Percentiles rank a stretch among this genome's conserved stretches.
Evolutionary conservation across 2,113 vertebrate genomes (phyloP).

Genomic region (Sitta europaea): DNA sequence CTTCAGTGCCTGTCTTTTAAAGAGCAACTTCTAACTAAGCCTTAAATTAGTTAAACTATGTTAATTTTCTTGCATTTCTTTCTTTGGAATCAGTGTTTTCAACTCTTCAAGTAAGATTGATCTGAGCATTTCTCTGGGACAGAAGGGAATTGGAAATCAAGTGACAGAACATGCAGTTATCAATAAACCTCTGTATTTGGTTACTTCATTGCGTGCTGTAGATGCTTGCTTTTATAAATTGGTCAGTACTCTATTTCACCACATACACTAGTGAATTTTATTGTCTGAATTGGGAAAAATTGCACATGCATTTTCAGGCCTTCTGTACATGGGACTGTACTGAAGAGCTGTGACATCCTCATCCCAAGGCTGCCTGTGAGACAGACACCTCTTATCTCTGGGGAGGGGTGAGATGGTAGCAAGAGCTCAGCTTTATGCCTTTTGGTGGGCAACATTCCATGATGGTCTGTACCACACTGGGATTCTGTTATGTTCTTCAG

Average conservation of each 20-base stretch:
- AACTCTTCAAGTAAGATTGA: not conserved
- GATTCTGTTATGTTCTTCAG: not conserved
- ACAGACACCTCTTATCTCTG: not conserved
- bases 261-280: not conserved
- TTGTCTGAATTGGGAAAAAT: not conserved
- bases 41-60: not conserved
- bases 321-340: not conserved
- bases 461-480: not conserved
- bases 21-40: conserved; percentile 2
- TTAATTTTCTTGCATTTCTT: not conserved
- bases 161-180: conserved; percentile 28
- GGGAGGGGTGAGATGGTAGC: accelerated
- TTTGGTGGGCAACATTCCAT: not conserved
- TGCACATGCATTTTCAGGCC: not conserved
- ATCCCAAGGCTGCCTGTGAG: not conserved
- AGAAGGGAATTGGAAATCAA: not conserved
- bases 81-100: not conserved
- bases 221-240: not conserved
- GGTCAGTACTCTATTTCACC: accelerated
- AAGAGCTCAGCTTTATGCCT: not conserved
- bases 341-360: not conserved
- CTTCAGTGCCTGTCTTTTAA: not conserved
- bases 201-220: conserved; percentile 10
- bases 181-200: conserved; percentile 84
- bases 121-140: not conserved